Conservation (phyloP, 2,797 vertebrate genomes). For the Tiaroga cobitis region DNA sequence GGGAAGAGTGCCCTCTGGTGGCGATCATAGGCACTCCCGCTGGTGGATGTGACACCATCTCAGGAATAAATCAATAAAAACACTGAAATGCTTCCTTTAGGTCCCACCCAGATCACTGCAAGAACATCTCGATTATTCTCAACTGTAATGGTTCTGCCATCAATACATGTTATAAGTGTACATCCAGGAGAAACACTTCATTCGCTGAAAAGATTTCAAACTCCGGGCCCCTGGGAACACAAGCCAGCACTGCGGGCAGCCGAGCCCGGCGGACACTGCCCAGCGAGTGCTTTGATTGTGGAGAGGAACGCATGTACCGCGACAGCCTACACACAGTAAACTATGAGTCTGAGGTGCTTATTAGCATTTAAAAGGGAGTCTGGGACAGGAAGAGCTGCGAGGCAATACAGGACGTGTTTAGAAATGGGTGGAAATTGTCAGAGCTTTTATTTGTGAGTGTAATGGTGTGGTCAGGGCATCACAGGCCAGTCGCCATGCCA, state of each 20-base stretch:
- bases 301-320: constrained; percentile 26
- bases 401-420: neutral
- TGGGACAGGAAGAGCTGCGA: constrained; percentile 15
- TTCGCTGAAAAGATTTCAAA: constrained; percentile 14
- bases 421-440: neutral
- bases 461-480: constrained; percentile 22
- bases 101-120: neutral
- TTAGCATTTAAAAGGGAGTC: constrained; percentile 41
- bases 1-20: too few relatives aligned
- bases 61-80: neutral
- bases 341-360: neutral
- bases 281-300: constrained; percentile 24
- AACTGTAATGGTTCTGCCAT: neutral
- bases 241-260: neutral
- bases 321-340: constrained; percentile 23
- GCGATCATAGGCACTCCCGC: too few relatives aligned
- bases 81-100: neutral
- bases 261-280: constrained; percentile 17
- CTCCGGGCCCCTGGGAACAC: neutral
- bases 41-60: neutral
- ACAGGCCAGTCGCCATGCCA: constrained; percentile 14
- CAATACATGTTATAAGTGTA: neutral
- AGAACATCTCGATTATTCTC: neutral
- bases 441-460: constrained; percentile 18
- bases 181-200: neutral